Conservation (phyloP, 2,113 vertebrate species). For the Lagopus muta region DNA sequence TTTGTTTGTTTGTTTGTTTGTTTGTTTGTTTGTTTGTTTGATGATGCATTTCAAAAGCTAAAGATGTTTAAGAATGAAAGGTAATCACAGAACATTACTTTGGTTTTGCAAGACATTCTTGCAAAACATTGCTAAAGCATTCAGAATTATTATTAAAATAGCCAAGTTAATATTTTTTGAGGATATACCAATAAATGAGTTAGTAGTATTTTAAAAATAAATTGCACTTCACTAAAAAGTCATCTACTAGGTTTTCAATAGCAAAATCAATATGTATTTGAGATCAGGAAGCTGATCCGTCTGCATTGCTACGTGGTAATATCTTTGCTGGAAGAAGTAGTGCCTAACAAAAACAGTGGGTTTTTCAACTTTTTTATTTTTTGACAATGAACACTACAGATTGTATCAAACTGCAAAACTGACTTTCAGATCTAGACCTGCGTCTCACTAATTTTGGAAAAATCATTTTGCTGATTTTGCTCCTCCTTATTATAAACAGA, state of each 20-base stretch:
- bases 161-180: neutral
- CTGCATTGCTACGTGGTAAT: neutral
- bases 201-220: neutral
- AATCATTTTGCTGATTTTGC: neutral
- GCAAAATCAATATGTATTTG: neutral
- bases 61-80: neutral
- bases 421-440: neutral
- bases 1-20: neutral
- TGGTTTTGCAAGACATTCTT: neutral
- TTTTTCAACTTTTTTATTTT: neutral
- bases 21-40: neutral
- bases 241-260: neutral
- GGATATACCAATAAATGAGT: neutral
- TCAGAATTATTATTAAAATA: neutral
- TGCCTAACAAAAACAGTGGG: neutral
- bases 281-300: neutral
- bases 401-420: neutral
- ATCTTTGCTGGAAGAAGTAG: neutral
- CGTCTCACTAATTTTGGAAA: neutral
- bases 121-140: neutral
- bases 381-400: neutral
- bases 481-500: neutral
- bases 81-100: neutral
- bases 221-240: neutral
- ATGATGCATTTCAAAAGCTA: neutral